Base-by-base conservation (phyloP, 2,113 vertebrate species). In the Cebus imitator region DNA sequence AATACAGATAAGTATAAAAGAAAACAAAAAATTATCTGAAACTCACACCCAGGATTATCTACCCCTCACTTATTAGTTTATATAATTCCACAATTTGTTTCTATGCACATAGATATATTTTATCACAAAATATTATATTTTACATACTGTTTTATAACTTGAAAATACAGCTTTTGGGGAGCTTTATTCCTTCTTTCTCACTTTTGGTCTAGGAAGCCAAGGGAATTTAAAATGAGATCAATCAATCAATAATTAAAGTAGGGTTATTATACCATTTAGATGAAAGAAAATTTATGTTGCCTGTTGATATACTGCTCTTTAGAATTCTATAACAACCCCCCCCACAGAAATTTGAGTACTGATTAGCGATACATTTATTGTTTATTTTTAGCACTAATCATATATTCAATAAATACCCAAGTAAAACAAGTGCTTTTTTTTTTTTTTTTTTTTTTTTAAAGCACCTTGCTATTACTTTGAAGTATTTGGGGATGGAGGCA, bases 341-440 rank as follows among this genome's bases (percentile, higher is more conserved):
- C 57, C 32, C 64, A 52, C 50, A 23, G 57, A 90, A 97, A 90
- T 92, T 30, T 96, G 50, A 94, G 55, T 95, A 84, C 37, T 73
- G 52, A 79, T 73, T 52, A 94, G 61, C 40, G 40, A 32, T 95
- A 80, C 94, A 79, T 30, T 85, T 37, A 68, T 78, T 89, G 16
- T 94, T 96, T 95, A 92, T 81, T 92, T 97, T 96, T 92, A 90
- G 83, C 21, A 93, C 32, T 91, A 95, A 91, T 94, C 78, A 96
- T 94, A 70, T 95, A 55, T 93, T 96, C 45, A 93, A 32, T 92
- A 96, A 94, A n/a, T 88, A 81, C 68, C 35, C 7, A 55, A 94
- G 48, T 91, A 16, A 80, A 94, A 45, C 92, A 73, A 64, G 16
- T 30, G 37, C 37, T 40, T 40, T 81, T 11, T 32, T 81, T 37